Base-by-base conservation (phyloP, 2,888 invertebrate genomes). In the Limnephilus marmoratus region DNA sequence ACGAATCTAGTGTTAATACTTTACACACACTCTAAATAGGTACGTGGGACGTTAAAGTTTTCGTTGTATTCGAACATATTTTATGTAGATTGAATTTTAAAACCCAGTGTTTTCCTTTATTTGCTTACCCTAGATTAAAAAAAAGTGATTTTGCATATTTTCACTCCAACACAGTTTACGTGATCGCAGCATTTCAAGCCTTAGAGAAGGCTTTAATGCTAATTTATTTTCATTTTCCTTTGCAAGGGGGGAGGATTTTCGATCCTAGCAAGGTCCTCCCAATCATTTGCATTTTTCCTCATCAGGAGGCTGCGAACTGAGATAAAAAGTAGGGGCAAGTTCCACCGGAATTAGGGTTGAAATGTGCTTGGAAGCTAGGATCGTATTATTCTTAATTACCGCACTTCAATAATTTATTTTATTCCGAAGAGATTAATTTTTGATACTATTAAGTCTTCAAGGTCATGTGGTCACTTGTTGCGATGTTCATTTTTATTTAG, bases 201-300 rank as follows among this genome's bases (percentile, higher is more conserved):
- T 3, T 24, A 68, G 68, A 68, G 9, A 83, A 83, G n/a, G 86
- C 29, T 80, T 83, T 91, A 90, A 92, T 91, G 93, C 91, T 91
- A 93, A 93, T 93, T 91, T 93, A 91, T 93, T 93, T 93, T 91
- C 92, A 93, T 93, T 93, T 93, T 93, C 91, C 92, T 93, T 92
- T 91, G 91, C 24, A 7, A 24, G n/a, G 24, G 24, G 68, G 68
- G 24, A 24, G 68, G 68, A 68, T 68, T 68, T 68, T 24, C 68
- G 91, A 92, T 91, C 88, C 90, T 89, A 89, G 93, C 83, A 91
- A 91, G 90, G 90, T 31, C 86, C 86, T 53, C 81, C 85, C 83
- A 68, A 86, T n/a, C 68, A 92, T 93, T 92, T 92, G 92, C 93
- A 93, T 93, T 90, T 88, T 91, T 91, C 53, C 90, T 93, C 90